phyloP scores from a whole-genome alignment of 2,888 invertebrate genomes.

The Lucinisca nassula region DNA sequence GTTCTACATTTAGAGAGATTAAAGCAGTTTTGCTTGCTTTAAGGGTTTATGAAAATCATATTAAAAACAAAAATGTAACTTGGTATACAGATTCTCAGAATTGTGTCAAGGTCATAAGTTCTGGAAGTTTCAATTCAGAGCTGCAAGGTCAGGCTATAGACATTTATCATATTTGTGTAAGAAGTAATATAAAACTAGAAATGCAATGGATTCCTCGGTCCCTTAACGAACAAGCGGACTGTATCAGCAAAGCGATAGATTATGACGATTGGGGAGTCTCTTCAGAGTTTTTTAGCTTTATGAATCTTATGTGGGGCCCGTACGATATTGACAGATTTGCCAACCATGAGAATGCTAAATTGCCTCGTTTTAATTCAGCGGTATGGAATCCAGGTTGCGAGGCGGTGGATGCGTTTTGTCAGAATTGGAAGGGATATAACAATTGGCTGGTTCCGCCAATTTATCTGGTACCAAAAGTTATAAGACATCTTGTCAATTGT shows the following conservation, averaged over 20 bases:
- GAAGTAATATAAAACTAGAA: conserved; percentile 12
- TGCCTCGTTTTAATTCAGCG: too few relatives aligned
- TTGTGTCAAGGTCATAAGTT: conserved; percentile 3
- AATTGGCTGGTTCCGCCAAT: too few relatives aligned
- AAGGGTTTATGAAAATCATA: background rate
- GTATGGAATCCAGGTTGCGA: too few relatives aligned
- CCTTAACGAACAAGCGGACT: background rate
- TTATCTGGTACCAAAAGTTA: too few relatives aligned
- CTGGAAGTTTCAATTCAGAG: conserved; percentile 19
- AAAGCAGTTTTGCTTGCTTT: conserved; percentile 18
- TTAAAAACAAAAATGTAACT: background rate
- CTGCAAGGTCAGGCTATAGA: background rate
- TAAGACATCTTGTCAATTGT: too few relatives aligned
- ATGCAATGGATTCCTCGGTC: conserved; percentile 38
- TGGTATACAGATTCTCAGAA: conserved; percentile 21
- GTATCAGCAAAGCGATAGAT: conserved; percentile 25
- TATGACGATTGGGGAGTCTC: conserved; percentile 32
- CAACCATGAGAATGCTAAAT: background rate
- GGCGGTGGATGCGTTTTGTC: too few relatives aligned
- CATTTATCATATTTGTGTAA: background rate
- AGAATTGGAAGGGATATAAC: too few relatives aligned
- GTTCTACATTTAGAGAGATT: conserved; percentile 28
- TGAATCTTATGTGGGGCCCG: background rate
- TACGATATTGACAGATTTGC: background rate
- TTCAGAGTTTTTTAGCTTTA: conserved; percentile 20